Percentiles rank a stretch among this genome's conserved stretches.
Evolutionary conservation across 2,797 vertebrate genomes (phyloP).

Genomic region (Euphonia xanthogaster): DNA sequence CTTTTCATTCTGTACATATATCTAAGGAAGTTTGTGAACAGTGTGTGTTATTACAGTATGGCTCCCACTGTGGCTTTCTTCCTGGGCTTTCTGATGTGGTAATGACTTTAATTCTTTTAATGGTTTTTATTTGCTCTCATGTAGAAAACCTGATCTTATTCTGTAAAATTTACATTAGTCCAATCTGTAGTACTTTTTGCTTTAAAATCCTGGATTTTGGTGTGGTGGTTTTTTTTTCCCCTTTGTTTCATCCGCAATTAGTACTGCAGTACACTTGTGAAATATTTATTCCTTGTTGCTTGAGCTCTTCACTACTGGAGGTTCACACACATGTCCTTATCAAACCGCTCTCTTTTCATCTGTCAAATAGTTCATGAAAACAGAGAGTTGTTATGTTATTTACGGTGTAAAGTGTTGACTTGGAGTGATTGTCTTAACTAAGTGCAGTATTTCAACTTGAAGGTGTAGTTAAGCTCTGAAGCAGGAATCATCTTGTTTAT

Average conservation of each 20-base stretch:
- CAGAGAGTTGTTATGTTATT: neutral
- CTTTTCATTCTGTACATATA: neutral
- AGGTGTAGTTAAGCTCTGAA: constrained; percentile 31
- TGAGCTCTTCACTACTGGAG: neutral
- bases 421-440: neutral
- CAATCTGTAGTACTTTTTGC: neutral
- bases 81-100: neutral
- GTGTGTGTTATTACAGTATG: neutral
- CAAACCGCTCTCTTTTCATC: neutral
- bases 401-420: neutral
- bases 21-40: neutral
- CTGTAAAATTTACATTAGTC: neutral
- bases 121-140: neutral
- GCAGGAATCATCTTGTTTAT: neutral
- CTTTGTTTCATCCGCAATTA: neutral
- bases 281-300: constrained; percentile 5
- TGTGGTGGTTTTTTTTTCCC: fast-evolving
- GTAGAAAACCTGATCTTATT: neutral
- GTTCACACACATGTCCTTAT: neutral
- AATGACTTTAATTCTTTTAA: neutral
- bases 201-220: neutral
- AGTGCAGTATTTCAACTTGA: constrained; percentile 18
- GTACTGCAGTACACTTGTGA: neutral
- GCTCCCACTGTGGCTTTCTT: neutral
- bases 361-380: neutral